Conservation (phyloP, 2,888 invertebrate genomes). For the Celastrina argiolus region DNA sequence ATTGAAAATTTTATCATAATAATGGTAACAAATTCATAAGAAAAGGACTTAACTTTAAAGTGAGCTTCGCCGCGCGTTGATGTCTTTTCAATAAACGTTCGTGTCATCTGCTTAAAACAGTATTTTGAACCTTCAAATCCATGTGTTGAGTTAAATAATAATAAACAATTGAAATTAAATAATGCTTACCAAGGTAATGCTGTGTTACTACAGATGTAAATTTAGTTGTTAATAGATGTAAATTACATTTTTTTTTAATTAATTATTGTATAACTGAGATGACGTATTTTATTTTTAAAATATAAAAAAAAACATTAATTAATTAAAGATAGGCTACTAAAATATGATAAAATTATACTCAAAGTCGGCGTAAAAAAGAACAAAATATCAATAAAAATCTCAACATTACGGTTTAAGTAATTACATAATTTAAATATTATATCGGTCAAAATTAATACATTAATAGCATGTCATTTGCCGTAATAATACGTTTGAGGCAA, state of each 20-base stretch:
- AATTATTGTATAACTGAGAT: no score
- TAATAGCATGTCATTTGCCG: constrained; percentile 29
- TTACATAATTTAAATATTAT: constrained; percentile 7
- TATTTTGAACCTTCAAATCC: not conserved
- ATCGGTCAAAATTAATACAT: constrained; percentile 23
- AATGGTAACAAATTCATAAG: not conserved
- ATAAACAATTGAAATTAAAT: no score
- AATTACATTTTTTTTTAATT: not conserved
- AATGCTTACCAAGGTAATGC: no score
- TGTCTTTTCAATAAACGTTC: constrained; percentile 13
- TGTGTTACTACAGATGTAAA: no score
- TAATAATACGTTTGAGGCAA: constrained; percentile 25
- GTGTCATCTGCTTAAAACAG: not conserved
- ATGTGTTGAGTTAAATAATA: no score
- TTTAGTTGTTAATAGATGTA: no score
- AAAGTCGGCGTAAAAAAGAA: not conserved
- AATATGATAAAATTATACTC: not conserved
- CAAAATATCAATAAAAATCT: not conserved
- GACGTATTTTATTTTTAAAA: not conserved
- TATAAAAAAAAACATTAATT: not conserved
- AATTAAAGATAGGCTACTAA: not conserved
- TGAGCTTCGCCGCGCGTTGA: constrained; percentile 16
- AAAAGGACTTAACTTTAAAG: not conserved
- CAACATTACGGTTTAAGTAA: constrained; percentile 10
- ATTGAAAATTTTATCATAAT: no score